These are phyloP conservation scores for Ictalurus furcatus DNA, from an alignment of 2,113 vertebrate species.

Conservation along the genomic window DNA sequence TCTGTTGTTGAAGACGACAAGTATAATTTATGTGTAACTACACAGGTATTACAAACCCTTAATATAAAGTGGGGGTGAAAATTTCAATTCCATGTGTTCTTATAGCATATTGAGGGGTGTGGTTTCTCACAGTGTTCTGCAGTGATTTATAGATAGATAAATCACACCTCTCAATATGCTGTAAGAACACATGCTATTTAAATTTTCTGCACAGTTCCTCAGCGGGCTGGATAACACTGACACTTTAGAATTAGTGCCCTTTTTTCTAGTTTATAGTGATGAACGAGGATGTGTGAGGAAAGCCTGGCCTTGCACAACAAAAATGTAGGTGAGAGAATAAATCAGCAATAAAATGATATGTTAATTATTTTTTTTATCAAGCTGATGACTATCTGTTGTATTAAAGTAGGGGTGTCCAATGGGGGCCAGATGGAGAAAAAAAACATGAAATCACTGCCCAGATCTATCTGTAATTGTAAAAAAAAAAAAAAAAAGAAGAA, in stretches of 20 bases:
- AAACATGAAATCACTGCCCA: neutral
- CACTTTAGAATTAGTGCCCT: conserved; percentile 9
- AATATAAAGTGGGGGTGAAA: neutral
- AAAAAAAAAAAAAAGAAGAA: neutral
- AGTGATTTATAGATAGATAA: neutral
- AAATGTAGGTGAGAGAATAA: neutral
- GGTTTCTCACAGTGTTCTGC: neutral
- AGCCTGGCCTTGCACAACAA: neutral
- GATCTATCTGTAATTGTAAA: neutral
- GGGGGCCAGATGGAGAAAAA: neutral
- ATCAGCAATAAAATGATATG: neutral
- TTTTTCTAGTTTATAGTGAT: neutral
- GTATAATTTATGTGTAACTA: neutral
- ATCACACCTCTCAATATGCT: conserved; percentile 18
- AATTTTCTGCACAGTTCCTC: neutral
- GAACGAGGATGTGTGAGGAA: conserved; percentile 5
- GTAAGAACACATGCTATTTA: neutral
- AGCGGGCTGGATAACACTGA: neutral
- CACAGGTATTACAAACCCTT: neutral
- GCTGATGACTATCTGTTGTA: neutral
- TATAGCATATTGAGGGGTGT: neutral
- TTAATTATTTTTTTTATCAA: neutral
- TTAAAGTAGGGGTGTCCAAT: neutral
- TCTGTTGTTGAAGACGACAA: neutral
- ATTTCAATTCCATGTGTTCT: neutral